Conservation (phyloP, 1,140 invertebrate genomes). For the Acromyrmex heyeri region DNA sequence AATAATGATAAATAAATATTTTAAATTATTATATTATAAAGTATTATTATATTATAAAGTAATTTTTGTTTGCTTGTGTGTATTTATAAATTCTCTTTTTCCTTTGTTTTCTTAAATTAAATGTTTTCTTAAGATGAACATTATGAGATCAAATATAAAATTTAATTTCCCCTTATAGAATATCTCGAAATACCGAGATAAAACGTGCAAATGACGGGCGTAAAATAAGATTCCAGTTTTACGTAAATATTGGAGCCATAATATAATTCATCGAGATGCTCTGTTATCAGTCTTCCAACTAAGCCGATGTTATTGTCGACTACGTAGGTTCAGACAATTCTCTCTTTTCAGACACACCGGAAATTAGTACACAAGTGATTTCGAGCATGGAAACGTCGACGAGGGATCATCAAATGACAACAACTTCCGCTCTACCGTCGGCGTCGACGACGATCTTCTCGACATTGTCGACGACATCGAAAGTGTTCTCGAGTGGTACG, state of each 20-base stretch:
- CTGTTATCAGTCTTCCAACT: background rate
- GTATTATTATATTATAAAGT: constrained; percentile 2
- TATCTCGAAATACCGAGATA: background rate
- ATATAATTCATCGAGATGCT: background rate
- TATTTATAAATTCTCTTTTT: background rate
- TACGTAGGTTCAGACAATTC: background rate
- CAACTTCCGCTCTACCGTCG: constrained; percentile 5
- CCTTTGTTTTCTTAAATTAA: background rate
- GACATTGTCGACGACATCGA: constrained; percentile 38
- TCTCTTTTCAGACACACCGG: constrained; percentile 24
- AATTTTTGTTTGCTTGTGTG: background rate
- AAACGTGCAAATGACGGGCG: background rate
- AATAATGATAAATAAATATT: too few relatives aligned
- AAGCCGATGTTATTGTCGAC: background rate
- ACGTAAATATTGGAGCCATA: constrained; percentile 14
- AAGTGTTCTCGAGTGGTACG: constrained; percentile 17
- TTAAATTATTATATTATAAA: background rate
- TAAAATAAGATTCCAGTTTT: constrained; percentile 13
- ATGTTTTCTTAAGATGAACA: too few relatives aligned
- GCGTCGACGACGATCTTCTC: background rate
- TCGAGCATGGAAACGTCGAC: constrained; percentile 48
- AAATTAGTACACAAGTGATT: constrained; percentile 52
- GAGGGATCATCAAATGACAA: constrained; percentile 42
- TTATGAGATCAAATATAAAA: constrained; percentile 11
- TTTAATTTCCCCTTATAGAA: constrained; percentile 8